phyloP scores from a whole-genome alignment of 2,888 invertebrate genomes.

The Pharmacophagus antenor region DNA sequence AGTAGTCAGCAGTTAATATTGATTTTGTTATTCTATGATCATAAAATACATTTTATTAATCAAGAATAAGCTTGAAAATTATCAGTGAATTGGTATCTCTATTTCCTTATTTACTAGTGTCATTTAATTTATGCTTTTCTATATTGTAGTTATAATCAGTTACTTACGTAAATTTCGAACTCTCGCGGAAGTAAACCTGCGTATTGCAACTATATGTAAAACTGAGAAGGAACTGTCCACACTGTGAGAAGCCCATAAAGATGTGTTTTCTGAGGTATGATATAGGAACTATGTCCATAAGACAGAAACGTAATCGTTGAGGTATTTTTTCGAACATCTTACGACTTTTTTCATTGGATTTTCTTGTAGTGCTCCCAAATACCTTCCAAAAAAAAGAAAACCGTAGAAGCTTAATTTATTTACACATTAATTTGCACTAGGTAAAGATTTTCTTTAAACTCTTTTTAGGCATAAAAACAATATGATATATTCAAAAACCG shows the following conservation, averaged over 20 bases:
- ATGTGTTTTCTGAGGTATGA: slow-evolving; percentile 87
- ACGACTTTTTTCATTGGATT: slow-evolving; percentile 62
- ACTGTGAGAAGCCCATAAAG: slow-evolving; percentile 96
- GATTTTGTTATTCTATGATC: too few species aligned
- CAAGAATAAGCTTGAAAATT: too few species aligned
- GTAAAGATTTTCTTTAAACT: not conserved
- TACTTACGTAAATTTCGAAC: slow-evolving; percentile 70
- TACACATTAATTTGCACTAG: not conserved
- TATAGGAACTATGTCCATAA: slow-evolving; percentile 82
- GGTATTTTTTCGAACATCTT: slow-evolving; percentile 80
- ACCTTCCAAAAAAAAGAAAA: slow-evolving; percentile 56
- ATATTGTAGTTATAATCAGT: not conserved
- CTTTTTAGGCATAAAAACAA: not conserved
- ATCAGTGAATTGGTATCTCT: too few species aligned
- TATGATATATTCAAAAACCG: slow-evolving; percentile 9
- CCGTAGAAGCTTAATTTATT: not conserved
- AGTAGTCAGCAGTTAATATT: too few species aligned
- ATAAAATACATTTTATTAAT: too few species aligned
- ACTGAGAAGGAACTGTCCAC: slow-evolving; percentile 94
- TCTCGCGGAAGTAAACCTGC: slow-evolving; percentile 79
- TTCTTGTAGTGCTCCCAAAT: slow-evolving; percentile 75
- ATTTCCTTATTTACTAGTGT: too few species aligned
- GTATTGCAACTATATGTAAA: slow-evolving; percentile 85
- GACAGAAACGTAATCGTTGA: slow-evolving; percentile 80
- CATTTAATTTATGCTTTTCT: not conserved